Evolutionary conservation across 2,888 invertebrate genomes (phyloP), one percentile per base, ranked within the genome.

Genomic region (Ganaspis brasiliensis): DNA sequence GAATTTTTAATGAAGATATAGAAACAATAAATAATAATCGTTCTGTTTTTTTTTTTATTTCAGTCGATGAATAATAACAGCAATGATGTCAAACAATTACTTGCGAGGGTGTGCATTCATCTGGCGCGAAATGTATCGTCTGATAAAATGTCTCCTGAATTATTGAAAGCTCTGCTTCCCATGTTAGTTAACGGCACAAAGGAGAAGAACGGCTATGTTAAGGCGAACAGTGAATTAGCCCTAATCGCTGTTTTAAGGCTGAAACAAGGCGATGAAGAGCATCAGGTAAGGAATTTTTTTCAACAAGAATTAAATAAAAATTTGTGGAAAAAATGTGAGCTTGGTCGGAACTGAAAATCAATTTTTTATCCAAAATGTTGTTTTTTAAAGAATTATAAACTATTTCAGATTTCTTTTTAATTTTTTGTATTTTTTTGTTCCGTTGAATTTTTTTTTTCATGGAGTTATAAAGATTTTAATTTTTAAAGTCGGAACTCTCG

Each of bases 181-280:
- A 97, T 97, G 92, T 93, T 99, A 85, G 98, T 99, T 72, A 99
- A 98, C 93, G 99, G 99, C 81, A 98, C 98, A 78, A 99, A 99
- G 93, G 99, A 99, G 93, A 99, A 98, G 93, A 99, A 99, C 92
- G 95, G 97, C 67, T 96, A 97, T 89, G 99, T 99, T 56, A 96
- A 97, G 91, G 96, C 97, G 55, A 97, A 97, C 92, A 97, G 98
- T 55, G 99, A 99, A 93, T 94, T 96, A 81, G 98, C 98, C 9
- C 93, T 99, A 71, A 95, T 98, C 67, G 95, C 97, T 72, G 94
- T 98, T 83, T 94, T 99, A 83, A 94, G 95, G 78, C 93, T 99
- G 82, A 94, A 96, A 84, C 93, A 95, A 73, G 96, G 96, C 73
- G 96, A 96, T 75, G 92, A 93, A 76, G 94, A 95, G 87, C 94